phyloP scores from a whole-genome alignment of 2,888 invertebrate genomes.

The Drosophila demipolita region DNA sequence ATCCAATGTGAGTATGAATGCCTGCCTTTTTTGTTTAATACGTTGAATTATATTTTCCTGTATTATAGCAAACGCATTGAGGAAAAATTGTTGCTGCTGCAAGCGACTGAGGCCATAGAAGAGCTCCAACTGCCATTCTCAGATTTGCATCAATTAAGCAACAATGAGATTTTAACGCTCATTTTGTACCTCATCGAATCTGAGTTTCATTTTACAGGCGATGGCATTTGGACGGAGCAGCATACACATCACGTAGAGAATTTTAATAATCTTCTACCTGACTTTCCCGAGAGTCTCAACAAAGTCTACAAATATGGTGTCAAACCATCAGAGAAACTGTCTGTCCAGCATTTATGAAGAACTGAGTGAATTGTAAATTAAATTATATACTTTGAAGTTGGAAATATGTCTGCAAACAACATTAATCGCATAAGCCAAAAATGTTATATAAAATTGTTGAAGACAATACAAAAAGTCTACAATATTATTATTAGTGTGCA shows the following conservation, averaged over 20 bases:
- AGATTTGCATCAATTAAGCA: constrained; percentile 83
- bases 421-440: neutral
- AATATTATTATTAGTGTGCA: neutral
- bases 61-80: constrained; percentile 81
- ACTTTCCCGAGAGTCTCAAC: constrained; percentile 82
- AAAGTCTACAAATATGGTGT: constrained; percentile 83
- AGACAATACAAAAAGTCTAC: neutral
- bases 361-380: constrained; percentile 32
- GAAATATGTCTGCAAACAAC: neutral
- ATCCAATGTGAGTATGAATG: constrained; percentile 87
- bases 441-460: neutral
- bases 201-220: constrained; percentile 90
- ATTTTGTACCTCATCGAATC: constrained; percentile 90
- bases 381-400: neutral
- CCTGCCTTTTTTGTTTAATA: neutral
- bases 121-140: constrained; percentile 73
- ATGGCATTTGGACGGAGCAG: constrained; percentile 89
- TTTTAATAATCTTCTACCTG: constrained; percentile 83
- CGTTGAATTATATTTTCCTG: neutral
- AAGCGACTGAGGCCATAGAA: constrained; percentile 63
- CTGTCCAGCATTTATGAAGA: constrained; percentile 43
- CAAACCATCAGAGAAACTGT: constrained; percentile 66
- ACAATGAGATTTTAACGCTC: constrained; percentile 87
- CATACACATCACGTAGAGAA: constrained; percentile 83
- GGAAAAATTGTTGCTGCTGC: constrained; percentile 76